Conservation (phyloP, 37 sponge, comb jelly and placozoan genomes). For the Chondrosia reniformis region DNA sequence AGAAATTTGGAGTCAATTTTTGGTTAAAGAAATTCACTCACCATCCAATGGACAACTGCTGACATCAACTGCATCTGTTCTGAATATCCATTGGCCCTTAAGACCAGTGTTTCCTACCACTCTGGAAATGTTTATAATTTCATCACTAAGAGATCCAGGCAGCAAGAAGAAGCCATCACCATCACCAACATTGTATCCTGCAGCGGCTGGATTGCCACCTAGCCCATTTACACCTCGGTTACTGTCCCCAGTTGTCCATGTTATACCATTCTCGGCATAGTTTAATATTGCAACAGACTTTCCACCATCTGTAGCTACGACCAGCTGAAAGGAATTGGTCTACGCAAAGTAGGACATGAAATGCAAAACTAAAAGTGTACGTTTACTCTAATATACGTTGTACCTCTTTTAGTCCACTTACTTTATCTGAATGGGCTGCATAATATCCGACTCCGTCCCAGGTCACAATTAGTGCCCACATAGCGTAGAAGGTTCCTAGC, state of each 20-base stretch:
- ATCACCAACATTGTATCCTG: slow-evolving; percentile 18
- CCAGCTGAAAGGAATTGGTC: slow-evolving; percentile 14
- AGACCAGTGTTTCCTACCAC: slow-evolving; percentile 6
- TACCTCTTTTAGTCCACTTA: too few relatives aligned
- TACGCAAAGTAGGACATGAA: too few relatives aligned
- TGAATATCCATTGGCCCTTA: neutral
- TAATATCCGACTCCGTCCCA: slow-evolving; percentile 27
- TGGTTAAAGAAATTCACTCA: too few relatives aligned
- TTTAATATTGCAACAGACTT: slow-evolving; percentile 14
- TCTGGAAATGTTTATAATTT: neutral
- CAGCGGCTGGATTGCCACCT: slow-evolving; percentile 14
- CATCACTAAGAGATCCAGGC: slow-evolving; percentile 12
- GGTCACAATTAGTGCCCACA: slow-evolving; percentile 12
- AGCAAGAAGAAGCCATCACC: neutral
- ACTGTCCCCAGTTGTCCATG: too few relatives aligned
- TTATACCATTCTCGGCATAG: too few relatives aligned
- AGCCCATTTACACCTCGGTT: too few relatives aligned
- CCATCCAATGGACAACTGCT: neutral
- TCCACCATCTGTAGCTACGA: slow-evolving; percentile 21
- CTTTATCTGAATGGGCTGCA: too few relatives aligned
- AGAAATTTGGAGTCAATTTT: too few relatives aligned
- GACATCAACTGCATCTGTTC: neutral
- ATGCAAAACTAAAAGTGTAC: too few relatives aligned
- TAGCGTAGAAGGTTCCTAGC: neutral
- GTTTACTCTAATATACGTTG: too few relatives aligned